Percentiles rank a stretch among this genome's conserved stretches.
Evolutionary conservation across 2,113 vertebrate genomes (phyloP).

Genomic region (Plotosus lineatus): DNA sequence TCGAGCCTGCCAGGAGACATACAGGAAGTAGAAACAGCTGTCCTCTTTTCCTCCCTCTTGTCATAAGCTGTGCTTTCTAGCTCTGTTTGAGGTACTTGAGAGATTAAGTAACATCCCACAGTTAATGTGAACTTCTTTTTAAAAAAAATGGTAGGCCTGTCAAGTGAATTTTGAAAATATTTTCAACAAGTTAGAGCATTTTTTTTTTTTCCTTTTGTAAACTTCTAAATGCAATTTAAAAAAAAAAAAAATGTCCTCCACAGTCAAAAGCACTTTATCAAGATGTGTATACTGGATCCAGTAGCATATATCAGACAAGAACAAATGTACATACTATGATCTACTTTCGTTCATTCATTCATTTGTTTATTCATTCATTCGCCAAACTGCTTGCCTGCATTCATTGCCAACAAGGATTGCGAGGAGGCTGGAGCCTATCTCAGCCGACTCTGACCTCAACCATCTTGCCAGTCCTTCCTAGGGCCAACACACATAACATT

Average conservation of each 20-base stretch:
- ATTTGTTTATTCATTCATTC: too few relatives aligned
- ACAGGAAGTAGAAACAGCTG: constrained; percentile 49
- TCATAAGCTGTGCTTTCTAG: constrained; percentile 31
- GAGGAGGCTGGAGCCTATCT: too few relatives aligned
- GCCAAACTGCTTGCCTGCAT: too few relatives aligned
- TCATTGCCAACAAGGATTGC: too few relatives aligned
- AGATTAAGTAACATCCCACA: constrained; percentile 25
- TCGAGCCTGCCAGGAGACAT: constrained; percentile 49
- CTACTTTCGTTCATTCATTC: too few relatives aligned
- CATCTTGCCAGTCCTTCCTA: too few relatives aligned
- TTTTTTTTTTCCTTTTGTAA: constrained; percentile 3
- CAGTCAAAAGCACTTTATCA: neutral
- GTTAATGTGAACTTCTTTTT: constrained; percentile 17
- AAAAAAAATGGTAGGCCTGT: neutral
- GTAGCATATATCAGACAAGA: too few relatives aligned
- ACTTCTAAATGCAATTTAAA: neutral
- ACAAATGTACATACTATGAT: too few relatives aligned
- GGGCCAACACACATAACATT: too few relatives aligned
- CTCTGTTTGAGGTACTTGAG: constrained; percentile 9
- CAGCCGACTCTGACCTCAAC: too few relatives aligned
- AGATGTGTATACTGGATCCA: neutral
- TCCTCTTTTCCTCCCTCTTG: constrained; percentile 45
- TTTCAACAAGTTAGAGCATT: constrained; percentile 8
- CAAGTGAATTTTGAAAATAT: neutral
- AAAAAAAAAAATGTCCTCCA: neutral